Evolutionary conservation across 2,888 invertebrate genomes (phyloP), one percentile per base, ranked within the genome.

Genomic region (Lasioglossum leucozonium): DNA sequence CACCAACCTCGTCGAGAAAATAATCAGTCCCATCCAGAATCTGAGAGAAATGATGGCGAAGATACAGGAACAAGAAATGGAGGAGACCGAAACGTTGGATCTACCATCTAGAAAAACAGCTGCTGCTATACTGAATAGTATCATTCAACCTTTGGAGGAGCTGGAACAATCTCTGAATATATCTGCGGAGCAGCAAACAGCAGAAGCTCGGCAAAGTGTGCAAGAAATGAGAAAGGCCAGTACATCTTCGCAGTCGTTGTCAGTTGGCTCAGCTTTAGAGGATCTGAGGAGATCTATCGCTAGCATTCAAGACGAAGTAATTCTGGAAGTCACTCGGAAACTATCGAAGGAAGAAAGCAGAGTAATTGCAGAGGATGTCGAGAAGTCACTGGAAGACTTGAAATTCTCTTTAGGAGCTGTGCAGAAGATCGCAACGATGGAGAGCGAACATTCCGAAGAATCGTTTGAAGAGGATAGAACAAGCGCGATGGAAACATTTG

Each of bases 261-360:
- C 76, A 16, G 37, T 87, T 4, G 8, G 51, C 4, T 67, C 42
- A 10, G 34, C 82, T n/a, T 90, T 96, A 67, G 94, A 94, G 42
- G 94, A 95, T 18, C 88, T 96, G 22, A 93, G 95, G 91, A 92
- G 82, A 91, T 96, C 93, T 34, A 94, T 96, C 62, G 94, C 95
- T 2, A 91, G 94, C 55, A 84, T 94, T 10, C 94, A 95, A 71
- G 93, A 95, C 82, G 92, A 94, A 84, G 67, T 88, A 0, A 58
- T 83, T 0, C 51, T 90, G 44, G 83, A 89, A 71, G 13, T 78
- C 1, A 34, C 30, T 2, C 72, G 34, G 13, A 42, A 78, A 26
- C 18, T 65, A 0, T 0, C 69, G 0, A 22, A 13, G 11, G 30
- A 75, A 2, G 51, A 75, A 1, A 6, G 13, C 0, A n/a, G 76